A percentile compares a stretch with the other conserved stretches of the same genome.
phyloP scores from a whole-genome alignment of 2,888 invertebrate genomes.

The Macrosoma leucophasiata region DNA sequence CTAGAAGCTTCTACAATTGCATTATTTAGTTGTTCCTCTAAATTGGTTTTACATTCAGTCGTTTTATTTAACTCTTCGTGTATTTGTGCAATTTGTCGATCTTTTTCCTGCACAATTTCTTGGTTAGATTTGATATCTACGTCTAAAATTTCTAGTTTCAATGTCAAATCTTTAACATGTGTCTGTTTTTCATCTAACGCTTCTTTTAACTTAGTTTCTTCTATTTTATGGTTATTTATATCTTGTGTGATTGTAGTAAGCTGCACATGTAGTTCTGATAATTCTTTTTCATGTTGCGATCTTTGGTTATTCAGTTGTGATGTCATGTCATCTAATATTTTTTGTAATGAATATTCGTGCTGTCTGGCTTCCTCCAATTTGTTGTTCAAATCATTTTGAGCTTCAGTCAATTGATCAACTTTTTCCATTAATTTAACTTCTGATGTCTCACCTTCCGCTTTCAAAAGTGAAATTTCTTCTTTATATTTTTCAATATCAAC shows the following conservation, averaged over 20 bases:
- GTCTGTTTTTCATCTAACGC: conserved; percentile 55
- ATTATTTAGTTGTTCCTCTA: conserved; percentile 66
- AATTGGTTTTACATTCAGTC: conserved; percentile 55
- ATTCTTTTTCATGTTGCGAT: conserved; percentile 53
- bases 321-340: conserved; percentile 59
- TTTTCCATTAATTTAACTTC: conserved; percentile 68
- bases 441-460: conserved; percentile 61
- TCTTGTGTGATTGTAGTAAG: conserved; percentile 41
- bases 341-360: conserved; percentile 67
- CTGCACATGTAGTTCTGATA: conserved; percentile 47
- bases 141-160: conserved; percentile 63
- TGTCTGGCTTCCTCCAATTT: conserved; percentile 66
- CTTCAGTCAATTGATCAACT: conserved; percentile 64
- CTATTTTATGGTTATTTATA: conserved; percentile 41
- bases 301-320: conserved; percentile 62
- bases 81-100: conserved; percentile 57
- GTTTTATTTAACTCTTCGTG: conserved; percentile 54
- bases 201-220: conserved; percentile 41
- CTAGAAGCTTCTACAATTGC: conserved; percentile 46
- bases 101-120: conserved; percentile 63
- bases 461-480: conserved; percentile 57
- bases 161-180: conserved; percentile 50
- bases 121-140: conserved; percentile 64
- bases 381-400: conserved; percentile 65
- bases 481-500: conserved; percentile 65